Percentiles rank a stretch among this genome's conserved stretches.
These are phyloP conservation scores for Propithecus perrieri DNA, from an alignment of 2,797 vertebrate species.

Conservation along the genomic window DNA sequence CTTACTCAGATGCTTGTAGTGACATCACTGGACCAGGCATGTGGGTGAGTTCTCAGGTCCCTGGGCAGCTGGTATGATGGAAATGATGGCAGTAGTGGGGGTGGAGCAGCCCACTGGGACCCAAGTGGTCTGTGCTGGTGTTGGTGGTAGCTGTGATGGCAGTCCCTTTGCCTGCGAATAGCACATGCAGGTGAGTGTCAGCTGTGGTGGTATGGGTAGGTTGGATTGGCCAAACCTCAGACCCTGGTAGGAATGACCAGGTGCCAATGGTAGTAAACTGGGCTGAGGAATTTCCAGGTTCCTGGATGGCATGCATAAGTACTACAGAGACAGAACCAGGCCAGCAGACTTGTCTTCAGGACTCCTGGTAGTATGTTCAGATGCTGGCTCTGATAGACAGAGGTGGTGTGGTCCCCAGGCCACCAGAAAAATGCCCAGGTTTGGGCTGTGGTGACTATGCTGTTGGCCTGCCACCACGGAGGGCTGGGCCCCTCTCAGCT, in stretches of 20 bases:
- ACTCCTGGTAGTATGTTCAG: background rate
- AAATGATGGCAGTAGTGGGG: background rate
- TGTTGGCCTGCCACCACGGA: background rate
- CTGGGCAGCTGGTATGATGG: background rate
- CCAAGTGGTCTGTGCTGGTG: background rate
- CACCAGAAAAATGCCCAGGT: background rate
- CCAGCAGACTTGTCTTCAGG: background rate
- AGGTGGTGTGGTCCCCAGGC: background rate
- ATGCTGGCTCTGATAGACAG: background rate
- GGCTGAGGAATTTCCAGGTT: background rate
- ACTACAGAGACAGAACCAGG: background rate
- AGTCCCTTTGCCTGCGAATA: background rate
- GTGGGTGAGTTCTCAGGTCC: no score
- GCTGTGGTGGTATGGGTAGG: background rate
- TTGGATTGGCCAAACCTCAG: background rate
- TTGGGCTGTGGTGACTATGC: background rate
- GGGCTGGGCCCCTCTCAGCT: background rate
- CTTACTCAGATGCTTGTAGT: background rate
- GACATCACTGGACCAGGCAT: background rate
- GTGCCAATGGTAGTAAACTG: background rate
- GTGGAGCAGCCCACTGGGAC: background rate
- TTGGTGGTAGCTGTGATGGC: background rate
- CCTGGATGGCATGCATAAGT: background rate
- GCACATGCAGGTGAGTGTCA: background rate
- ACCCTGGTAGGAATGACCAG: background rate